Percentiles rank a stretch among this genome's conserved stretches.
These are phyloP conservation scores for Ridgeia piscesae DNA, from an alignment of 1,140 invertebrate species.

Conservation along the genomic window DNA sequence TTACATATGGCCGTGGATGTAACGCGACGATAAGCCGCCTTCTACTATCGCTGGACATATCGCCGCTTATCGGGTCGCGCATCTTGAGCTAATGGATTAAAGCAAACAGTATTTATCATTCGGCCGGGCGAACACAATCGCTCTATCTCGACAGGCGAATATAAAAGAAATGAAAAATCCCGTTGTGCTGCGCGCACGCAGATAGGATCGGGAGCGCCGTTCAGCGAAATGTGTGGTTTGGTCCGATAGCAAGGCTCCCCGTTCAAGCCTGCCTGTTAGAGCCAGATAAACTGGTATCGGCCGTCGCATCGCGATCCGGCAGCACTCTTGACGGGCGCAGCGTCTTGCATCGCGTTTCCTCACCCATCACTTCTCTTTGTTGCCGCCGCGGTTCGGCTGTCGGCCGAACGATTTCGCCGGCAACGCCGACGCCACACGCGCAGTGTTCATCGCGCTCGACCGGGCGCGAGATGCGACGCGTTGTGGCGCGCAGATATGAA, in stretches of 20 bases:
- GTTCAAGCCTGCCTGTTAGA: background rate
- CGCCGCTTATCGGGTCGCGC: background rate
- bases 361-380: background rate
- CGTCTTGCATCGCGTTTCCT: background rate
- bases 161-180: slow-evolving; percentile 6
- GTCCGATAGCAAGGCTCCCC: background rate
- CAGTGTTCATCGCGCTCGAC: background rate
- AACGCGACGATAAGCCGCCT: background rate
- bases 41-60: background rate
- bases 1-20: slow-evolving; percentile 4
- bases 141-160: slow-evolving; percentile 3
- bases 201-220: slow-evolving; percentile 2
- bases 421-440: background rate
- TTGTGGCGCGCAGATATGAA: background rate
- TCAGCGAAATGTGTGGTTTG: background rate
- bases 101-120: slow-evolving; percentile 6
- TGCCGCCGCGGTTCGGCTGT: background rate
- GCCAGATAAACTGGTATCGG: background rate
- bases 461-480: background rate
- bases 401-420: background rate
- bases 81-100: slow-evolving; percentile 6
- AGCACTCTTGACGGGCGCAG: background rate
- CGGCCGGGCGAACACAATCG: background rate
- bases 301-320: background rate
- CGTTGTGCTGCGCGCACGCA: background rate